Evolutionary conservation across 2,113 vertebrate species (phyloP).

Genomic region (Oreochromis spilurus): DNA sequence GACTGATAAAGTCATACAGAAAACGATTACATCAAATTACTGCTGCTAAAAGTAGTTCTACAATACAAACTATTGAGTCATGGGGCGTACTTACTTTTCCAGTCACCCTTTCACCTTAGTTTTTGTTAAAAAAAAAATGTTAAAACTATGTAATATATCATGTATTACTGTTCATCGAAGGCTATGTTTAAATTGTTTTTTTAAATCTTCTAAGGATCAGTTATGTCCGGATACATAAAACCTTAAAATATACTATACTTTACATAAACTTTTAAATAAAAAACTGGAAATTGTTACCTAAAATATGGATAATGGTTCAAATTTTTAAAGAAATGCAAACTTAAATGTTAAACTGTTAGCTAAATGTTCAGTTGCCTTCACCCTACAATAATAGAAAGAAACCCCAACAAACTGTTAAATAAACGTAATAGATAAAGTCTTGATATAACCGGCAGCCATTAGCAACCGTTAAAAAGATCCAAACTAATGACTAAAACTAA

Average conservation of each 20-base stretch:
- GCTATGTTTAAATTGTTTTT: background rate
- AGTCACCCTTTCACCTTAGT: background rate
- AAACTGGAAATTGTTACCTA: background rate
- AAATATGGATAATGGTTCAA: background rate
- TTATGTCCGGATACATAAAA: background rate
- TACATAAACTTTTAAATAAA: background rate
- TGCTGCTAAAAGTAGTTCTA: background rate
- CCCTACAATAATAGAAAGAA: background rate
- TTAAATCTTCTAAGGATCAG: fast-evolving
- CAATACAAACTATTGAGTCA: background rate
- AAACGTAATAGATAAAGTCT: background rate
- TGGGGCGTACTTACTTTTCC: background rate
- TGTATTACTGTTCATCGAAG: background rate
- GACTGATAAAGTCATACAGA: background rate
- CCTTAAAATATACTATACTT: background rate
- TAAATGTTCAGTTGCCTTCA: background rate
- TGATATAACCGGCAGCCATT: background rate
- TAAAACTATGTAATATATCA: background rate
- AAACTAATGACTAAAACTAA: background rate
- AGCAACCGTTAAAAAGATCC: background rate
- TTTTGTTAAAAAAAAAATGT: background rate
- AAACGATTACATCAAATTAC: fast-evolving
- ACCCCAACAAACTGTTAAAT: background rate
- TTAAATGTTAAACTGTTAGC: background rate
- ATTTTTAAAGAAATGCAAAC: background rate